Percentiles rank a stretch among this genome's conserved stretches.
phyloP scores from a whole-genome alignment of 2,113 vertebrate genomes.

The Coreoperca whiteheadi region DNA sequence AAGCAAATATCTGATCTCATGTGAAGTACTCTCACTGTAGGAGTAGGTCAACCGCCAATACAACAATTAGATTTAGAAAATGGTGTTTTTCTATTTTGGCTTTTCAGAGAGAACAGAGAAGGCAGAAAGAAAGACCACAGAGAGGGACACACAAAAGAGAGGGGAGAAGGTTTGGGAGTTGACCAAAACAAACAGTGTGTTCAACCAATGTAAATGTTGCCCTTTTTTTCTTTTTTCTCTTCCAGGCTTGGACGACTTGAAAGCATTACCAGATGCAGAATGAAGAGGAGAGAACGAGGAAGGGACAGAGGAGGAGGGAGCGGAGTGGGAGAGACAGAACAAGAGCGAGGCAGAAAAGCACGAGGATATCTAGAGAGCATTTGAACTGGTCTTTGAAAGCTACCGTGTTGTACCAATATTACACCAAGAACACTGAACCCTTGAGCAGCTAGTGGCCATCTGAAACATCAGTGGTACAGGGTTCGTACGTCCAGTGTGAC shows the following conservation, averaged over 20 bases:
- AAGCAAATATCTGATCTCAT: slow-evolving; percentile 56
- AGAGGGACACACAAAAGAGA: slow-evolving; percentile 39
- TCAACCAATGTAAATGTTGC: slow-evolving; percentile 62
- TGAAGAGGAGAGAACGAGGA: neutral
- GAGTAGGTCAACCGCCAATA: slow-evolving; percentile 46
- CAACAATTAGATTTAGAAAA: slow-evolving; percentile 40
- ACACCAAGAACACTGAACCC: neutral
- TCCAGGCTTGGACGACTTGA: slow-evolving; percentile 48
- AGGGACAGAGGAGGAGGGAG: neutral
- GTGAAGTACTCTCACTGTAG: slow-evolving; percentile 47
- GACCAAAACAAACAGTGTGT: slow-evolving; percentile 77
- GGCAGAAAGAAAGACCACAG: slow-evolving; percentile 21
- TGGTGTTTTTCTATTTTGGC: slow-evolving; percentile 46
- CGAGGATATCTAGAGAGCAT: neutral
- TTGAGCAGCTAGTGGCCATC: neutral
- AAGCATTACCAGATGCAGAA: slow-evolving; percentile 70
- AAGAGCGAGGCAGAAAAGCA: neutral
- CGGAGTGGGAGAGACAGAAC: neutral
- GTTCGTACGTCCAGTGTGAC: neutral
- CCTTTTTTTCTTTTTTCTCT: too few relatives aligned
- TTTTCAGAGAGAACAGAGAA: slow-evolving; percentile 26
- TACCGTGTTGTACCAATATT: neutral
- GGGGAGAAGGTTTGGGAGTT: slow-evolving; percentile 63
- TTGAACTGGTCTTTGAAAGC: neutral
- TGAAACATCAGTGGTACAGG: neutral